Percentiles rank a stretch among this genome's conserved stretches.
phyloP scores from a whole-genome alignment of 1,140 invertebrate genomes.

The Tetramorium simillimum region DNA sequence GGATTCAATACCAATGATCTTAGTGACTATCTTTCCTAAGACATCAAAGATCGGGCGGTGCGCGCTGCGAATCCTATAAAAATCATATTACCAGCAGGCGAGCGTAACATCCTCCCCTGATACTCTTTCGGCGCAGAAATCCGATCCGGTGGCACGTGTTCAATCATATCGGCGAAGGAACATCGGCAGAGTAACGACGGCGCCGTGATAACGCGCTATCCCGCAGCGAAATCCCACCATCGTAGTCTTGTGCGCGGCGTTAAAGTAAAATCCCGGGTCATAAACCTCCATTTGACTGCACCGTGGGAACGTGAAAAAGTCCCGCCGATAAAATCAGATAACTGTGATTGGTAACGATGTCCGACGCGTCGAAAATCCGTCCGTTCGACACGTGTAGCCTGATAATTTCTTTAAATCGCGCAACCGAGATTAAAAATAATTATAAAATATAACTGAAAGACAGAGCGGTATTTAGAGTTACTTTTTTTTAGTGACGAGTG shows the following conservation, averaged over 20 bases:
- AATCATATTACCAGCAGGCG: conserved; percentile 25
- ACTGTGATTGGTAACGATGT: conserved; percentile 25
- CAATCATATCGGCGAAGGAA: conserved; percentile 22
- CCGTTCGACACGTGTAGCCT: background rate
- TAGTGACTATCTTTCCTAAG: background rate
- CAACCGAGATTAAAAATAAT: conserved; percentile 5
- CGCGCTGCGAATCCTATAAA: conserved; percentile 19
- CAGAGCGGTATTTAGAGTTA: background rate
- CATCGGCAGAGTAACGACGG: conserved; percentile 18
- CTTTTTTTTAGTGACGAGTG: background rate
- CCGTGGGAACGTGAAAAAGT: conserved; percentile 5
- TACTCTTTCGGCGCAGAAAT: conserved; percentile 15
- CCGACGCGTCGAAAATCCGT: conserved; percentile 19
- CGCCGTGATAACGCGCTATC: conserved; percentile 36
- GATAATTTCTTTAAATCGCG: background rate
- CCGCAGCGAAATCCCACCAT: background rate
- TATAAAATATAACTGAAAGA: background rate
- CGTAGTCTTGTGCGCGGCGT: background rate
- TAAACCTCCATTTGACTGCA: conserved; percentile 54
- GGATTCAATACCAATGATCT: background rate
- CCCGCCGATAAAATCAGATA: conserved; percentile 45
- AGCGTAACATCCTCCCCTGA: conserved; percentile 1
- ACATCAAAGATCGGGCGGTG: background rate
- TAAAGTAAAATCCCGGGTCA: conserved; percentile 6
- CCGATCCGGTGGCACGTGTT: conserved; percentile 21